Base-by-base conservation (phyloP, 53 echinoderm and acorn worm genomes). In the Echinarachnius parma region DNA sequence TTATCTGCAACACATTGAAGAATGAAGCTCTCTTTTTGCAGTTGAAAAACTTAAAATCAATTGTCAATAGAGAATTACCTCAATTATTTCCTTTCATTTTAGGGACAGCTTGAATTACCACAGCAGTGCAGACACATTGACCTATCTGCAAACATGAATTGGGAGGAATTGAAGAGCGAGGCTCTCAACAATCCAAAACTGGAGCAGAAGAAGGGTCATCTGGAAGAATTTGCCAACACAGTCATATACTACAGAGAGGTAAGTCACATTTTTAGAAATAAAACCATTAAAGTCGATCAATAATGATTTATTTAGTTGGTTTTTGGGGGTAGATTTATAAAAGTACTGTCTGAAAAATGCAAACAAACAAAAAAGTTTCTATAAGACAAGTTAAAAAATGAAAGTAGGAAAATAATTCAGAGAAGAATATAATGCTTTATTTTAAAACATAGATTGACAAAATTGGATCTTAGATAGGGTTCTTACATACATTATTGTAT, bases 191-290 rank as follows among this genome's bases (percentile, higher is more conserved):
- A 72, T 46, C 37, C 36, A 14, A 56, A 55, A 35, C 26, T 72
- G 27, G 44, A 31, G 3, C 35, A 36, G 37, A 72, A 55, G 27
- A 72, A 72, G 19, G 56, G 37, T 15, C 24, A 56, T 57, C 23
- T 72, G 37, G 56, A 55, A 22, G 74, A 56, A 35, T 57, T 72
- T 72, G 74, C 35, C 44, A 36, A 36, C 36, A 25, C 35, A 5
- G 21, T 28, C 22, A 56, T 72, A 28, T 37, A 72, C 36, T 56
- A 56, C 9, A 55, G 57, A 72, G 56, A 72, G 74, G 74, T 72
- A 37, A 28, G 74, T 2, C 30, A 10, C 4, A 9, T 1, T 28
- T 1, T 13, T 20, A 11, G 48, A 21, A 52, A 18, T 66, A 16
- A 5, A 15, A n/a, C n/a, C n/a, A n/a, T n/a, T n/a, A n/a, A n/a